A percentile compares a stretch with the other conserved stretches of the same genome.
These are phyloP conservation scores for Eufriesea mexicana DNA, from an alignment of 1,140 invertebrate species.

Conservation along the genomic window DNA sequence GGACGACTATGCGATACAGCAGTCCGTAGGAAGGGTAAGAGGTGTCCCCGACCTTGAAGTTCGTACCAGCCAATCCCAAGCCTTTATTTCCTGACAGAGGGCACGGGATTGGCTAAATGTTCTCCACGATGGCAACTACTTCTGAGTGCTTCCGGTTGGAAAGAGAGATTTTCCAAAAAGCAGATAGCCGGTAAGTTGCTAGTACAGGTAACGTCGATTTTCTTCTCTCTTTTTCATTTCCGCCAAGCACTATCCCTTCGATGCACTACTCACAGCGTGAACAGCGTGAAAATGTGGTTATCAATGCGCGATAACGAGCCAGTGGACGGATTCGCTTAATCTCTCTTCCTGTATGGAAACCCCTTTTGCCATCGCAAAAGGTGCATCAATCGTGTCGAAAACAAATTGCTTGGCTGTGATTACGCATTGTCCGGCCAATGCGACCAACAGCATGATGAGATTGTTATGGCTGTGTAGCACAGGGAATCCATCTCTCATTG, in stretches of 20 bases:
- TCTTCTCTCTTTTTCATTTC: constrained; percentile 35
- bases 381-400: not conserved
- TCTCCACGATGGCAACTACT: constrained; percentile 60
- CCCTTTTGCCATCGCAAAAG: not conserved
- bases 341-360: not conserved
- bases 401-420: constrained; percentile 19
- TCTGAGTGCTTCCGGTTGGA: constrained; percentile 59
- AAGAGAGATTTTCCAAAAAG: constrained; percentile 47
- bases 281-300: constrained; percentile 42
- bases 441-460: not conserved
- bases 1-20: constrained; percentile 41
- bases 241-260: constrained; percentile 47
- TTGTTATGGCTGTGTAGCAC: constrained; percentile 44
- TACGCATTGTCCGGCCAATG: constrained; percentile 2
- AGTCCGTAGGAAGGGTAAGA: constrained; percentile 51
- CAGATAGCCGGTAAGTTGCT: constrained; percentile 55
- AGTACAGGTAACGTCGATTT: constrained; percentile 55
- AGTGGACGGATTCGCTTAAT: not conserved
- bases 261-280: constrained; percentile 47
- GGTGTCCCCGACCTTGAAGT: constrained; percentile 52
- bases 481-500: constrained; percentile 47
- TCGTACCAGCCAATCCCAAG: constrained; percentile 61
- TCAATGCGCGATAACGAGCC: constrained; percentile 39
- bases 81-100: constrained; percentile 35
- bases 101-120: constrained; percentile 62